A percentile compares a stretch with the other conserved stretches of the same genome.
These are phyloP conservation scores for Cerceris rybyensis DNA, from an alignment of 2,888 invertebrate genomes.

Conservation along the genomic window DNA sequence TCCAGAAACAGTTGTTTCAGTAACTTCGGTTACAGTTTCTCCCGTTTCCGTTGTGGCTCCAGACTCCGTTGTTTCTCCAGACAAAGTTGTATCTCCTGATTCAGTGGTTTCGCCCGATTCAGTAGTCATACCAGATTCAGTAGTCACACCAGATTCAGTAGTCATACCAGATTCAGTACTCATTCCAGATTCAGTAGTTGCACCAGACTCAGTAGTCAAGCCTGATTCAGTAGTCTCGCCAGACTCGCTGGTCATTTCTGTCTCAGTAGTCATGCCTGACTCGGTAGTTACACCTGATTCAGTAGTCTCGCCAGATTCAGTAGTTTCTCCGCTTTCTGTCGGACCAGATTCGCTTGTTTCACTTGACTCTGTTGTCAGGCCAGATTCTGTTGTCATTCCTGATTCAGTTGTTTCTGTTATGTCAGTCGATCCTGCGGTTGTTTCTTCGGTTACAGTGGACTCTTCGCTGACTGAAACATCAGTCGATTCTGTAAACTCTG, in stretches of 20 bases:
- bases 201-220: conserved; percentile 54
- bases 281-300: conserved; percentile 55
- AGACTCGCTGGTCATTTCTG: conserved; percentile 51
- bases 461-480: conserved; percentile 21
- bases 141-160: conserved; percentile 47
- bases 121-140: conserved; percentile 50
- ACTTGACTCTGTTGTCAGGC: conserved; percentile 49
- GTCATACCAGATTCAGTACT: conserved; percentile 55
- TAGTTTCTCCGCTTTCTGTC: conserved; percentile 57
- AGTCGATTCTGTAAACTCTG: conserved; percentile 43
- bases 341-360: conserved; percentile 59
- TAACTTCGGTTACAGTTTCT: conserved; percentile 45
- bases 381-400: conserved; percentile 46
- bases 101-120: conserved; percentile 51
- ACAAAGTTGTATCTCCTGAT: conserved; percentile 54
- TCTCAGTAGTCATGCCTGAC: conserved; percentile 57
- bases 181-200: conserved; percentile 53
- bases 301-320: conserved; percentile 57
- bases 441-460: conserved; percentile 9
- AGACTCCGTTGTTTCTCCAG: conserved; percentile 37
- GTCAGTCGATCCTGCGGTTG: conserved; percentile 57
- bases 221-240: conserved; percentile 62
- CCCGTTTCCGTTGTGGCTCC: conserved; percentile 46
- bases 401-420: conserved; percentile 60
- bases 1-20: conserved; percentile 39